A percentile compares a stretch with the other conserved stretches of the same genome.
These are phyloP conservation scores for Neoseiulus cucumeris DNA, from an alignment of 1,140 invertebrate genomes.

Conservation along the genomic window DNA sequence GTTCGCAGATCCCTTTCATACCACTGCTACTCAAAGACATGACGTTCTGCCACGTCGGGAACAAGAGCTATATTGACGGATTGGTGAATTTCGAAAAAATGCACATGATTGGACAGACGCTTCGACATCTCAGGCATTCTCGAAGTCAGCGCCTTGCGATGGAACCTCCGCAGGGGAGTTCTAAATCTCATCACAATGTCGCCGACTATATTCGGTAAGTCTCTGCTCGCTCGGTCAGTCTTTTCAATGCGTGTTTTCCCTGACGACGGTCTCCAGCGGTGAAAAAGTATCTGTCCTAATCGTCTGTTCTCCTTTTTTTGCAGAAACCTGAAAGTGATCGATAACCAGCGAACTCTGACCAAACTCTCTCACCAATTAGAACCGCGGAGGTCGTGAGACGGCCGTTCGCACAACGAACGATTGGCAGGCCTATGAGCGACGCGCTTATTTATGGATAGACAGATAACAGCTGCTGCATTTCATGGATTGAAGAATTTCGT, in stretches of 20 bases:
- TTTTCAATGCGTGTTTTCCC: constrained; percentile 14
- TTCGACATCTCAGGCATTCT: constrained; percentile 16
- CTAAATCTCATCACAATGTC: constrained; percentile 21
- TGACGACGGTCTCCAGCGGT: constrained; percentile 12
- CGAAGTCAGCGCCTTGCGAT: constrained; percentile 17
- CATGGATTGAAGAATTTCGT: too few species aligned
- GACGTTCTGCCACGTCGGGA: constrained; percentile 75
- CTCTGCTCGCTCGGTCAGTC: not conserved
- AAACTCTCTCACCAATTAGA: constrained; percentile 35
- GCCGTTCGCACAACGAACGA: not conserved
- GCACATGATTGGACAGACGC: constrained; percentile 22
- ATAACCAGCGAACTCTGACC: constrained; percentile 34
- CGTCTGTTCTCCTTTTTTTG: not conserved
- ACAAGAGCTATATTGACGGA: constrained; percentile 58
- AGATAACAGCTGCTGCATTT: too few species aligned
- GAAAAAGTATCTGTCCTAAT: not conserved
- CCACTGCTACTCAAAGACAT: constrained; percentile 65
- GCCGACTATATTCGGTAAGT: constrained; percentile 21
- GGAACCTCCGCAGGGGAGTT: constrained; percentile 21
- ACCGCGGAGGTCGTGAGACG: constrained; percentile 25
- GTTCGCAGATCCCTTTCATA: constrained; percentile 49
- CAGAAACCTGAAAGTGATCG: constrained; percentile 33
- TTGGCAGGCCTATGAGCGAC: too few species aligned
- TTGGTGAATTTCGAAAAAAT: constrained; percentile 78
- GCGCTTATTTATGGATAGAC: too few species aligned